Evolutionary conservation across 30 jellyfish, hydroid and myxozoan species (phyloP).

Genomic region (Pelagia noctiluca): DNA sequence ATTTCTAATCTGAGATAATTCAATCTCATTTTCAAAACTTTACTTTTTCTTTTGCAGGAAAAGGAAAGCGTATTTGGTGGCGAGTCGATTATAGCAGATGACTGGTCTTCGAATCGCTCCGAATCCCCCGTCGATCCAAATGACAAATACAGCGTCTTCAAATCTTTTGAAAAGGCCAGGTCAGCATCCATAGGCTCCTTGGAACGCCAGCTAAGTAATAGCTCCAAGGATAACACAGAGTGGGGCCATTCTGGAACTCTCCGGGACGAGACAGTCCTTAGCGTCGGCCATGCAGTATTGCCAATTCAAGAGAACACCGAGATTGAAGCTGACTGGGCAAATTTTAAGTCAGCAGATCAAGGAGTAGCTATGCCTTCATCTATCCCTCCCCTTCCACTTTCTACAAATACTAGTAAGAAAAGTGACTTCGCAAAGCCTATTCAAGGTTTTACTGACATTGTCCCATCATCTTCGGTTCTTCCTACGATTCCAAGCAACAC

Average conservation of each 20-base stretch:
- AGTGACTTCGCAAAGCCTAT: too few relatives aligned
- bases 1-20: too few relatives aligned
- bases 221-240: background rate
- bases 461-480: too few relatives aligned
- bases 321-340: slow-evolving; percentile 40
- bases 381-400: background rate
- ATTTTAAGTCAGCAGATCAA: slow-evolving; percentile 23
- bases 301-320: background rate
- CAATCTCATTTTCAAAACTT: too few relatives aligned
- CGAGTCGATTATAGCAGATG: slow-evolving; percentile 33
- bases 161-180: slow-evolving; percentile 39
- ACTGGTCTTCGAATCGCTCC: slow-evolving; percentile 22
- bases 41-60: slow-evolving; percentile 28
- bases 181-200: slow-evolving; percentile 8
- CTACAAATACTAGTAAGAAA: background rate
- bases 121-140: slow-evolving; percentile 72
- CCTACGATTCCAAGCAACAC: too few relatives aligned
- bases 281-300: too few relatives aligned
- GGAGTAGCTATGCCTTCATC: background rate
- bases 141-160: slow-evolving; percentile 75
- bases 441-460: too few relatives aligned
- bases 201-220: slow-evolving; percentile 14
- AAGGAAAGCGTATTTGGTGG: slow-evolving; percentile 61
- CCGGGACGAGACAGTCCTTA: too few relatives aligned
- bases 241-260: slow-evolving; percentile 7